Base-by-base conservation (phyloP, 2,113 vertebrate genomes). In the Rhinogobius similis region DNA sequence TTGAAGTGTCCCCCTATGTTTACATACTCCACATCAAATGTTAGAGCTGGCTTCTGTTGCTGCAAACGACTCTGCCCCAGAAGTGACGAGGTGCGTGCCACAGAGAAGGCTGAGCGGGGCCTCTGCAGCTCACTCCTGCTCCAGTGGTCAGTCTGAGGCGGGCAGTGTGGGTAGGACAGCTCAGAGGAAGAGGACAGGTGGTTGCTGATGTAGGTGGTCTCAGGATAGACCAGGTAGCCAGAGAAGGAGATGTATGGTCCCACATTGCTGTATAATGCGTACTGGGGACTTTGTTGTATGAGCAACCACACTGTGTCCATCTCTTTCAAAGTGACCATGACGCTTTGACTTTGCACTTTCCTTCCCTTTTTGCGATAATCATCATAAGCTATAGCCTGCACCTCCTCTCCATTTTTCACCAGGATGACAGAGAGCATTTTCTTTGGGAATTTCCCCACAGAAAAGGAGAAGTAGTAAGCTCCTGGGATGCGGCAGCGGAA, bases 361-460 rank as follows among this genome's bases (percentile, higher is more conserved):
- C 93, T 82, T 14, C 90, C 90, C 68, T 86, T 86, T 43, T 90
- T 91, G 32, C 81, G 82, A 83, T 92, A 89, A 71, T 92, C 93
- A 2, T 93, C 90, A 7, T 90, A 94, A 0, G 85, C 93, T 4
- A 93, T 93, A 5, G 91, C 90, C 58, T 94, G 93, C 41, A 94
- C 93, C 75, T 94, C 93, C 63, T 90, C 79, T n/a, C 86, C 76
- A 7, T 94, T 94, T 77, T 93, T 94, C 66, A 93, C 92, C 82
- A 94, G 82, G 48, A 94, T 92, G 36, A 94, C 91, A 5, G 93
- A 94, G 4, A 94, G 86, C 70, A 93, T 85, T 75, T 94, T 94
- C 70, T 90, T 90, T 0, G 92, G 93, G 41, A 90, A 94, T 76
- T 92, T 93, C 27, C 93, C 93, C 70, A 93, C 88, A 0, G 93